A percentile compares a stretch with the other conserved stretches of the same genome.
Conservation (phyloP, 2,113 vertebrate genomes). For the human (Homo sapiens) region GRCh38 chr2:65941001-65941500, state of each 20-base stretch:
- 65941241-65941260: neutral
- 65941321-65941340: neutral
- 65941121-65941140: neutral
- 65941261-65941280: neutral
- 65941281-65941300: neutral
- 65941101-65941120: neutral
- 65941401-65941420: neutral
- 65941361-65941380: neutral
- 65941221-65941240: neutral
- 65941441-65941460: conserved; percentile 35
- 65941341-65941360: neutral
- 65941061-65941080: neutral
- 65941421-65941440: neutral
- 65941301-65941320: conserved; percentile 1
- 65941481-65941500: conserved; percentile 14
- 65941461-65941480: neutral
- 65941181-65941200: neutral
- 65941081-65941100: neutral
- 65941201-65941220: neutral
- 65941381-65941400: neutral
- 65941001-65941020: neutral
- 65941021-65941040: neutral
- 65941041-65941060: neutral
- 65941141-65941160: neutral
- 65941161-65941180: neutral